Base-by-base conservation (phyloP, 2,113 vertebrate genomes). In the Odontophorus gujanensis region DNA sequence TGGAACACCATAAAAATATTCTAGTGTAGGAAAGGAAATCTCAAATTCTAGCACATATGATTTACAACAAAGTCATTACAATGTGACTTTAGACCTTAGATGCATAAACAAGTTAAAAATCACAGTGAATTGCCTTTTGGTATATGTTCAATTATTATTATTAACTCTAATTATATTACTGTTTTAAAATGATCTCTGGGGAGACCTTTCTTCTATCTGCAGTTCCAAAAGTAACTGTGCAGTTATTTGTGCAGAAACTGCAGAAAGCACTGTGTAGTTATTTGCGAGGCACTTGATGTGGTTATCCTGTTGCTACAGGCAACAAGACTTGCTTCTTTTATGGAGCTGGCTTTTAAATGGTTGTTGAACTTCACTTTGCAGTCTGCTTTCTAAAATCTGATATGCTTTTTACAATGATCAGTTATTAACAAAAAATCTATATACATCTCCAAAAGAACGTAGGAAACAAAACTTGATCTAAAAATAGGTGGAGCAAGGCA, bases 261-360 rank as follows among this genome's bases (percentile, higher is more conserved):
- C n/a, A n/a, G n/a, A 51, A 62, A 73, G 48, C n/a, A 66, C 71
- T 3, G 1, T 17, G 24, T 34, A 17, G 30, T 86, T 58, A 67
- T 53, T 28, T 51, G 57, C 68, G 32, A 86, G 43, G 55, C 36
- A 76, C 73, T 74, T 63, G 81, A 69, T 67, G 57, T 43, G 76
- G 38, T 81, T 81, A 63, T 57, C 32, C 66, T 63, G 62, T 94
- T 93, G 92, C 81, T 75, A 89, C 30, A 77, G 69, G 86, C 80
- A 91, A 91, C 69, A 19, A 32, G 50, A 28, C 38, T 24, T 7
- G 8, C 48, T 87, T 89, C 76, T 85, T 67, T 55, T 59, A 65
- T 20, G 45, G 14, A 83, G 43, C 7, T 6, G 53, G 48, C 57
- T 94, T 72, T 55, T 45, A 61, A 87, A 72, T 34, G 34, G 22